Evolutionary conservation across 1,140 invertebrate species (phyloP), one percentile per base, ranked within the genome.

Genomic region (Mamestra configurata): DNA sequence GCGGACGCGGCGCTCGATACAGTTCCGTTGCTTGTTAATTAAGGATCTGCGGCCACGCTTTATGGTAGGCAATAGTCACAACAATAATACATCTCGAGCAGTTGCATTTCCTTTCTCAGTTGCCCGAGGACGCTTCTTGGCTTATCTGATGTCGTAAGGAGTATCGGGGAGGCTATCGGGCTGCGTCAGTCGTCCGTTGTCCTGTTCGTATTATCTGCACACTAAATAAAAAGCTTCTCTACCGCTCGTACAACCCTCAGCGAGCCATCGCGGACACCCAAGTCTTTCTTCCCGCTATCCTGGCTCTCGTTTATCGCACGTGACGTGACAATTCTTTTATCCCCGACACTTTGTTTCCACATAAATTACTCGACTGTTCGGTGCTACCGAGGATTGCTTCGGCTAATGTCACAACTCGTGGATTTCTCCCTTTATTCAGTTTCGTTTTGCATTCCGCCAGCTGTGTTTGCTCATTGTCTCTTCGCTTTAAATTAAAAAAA

Each of bases 391-490:
- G 80, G 75, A 85, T 87, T 82, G 82, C 86, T 85, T 87, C 80
- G 84, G 85, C 81, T 84, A 84, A 83, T 86, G 77, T 85, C 80
- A 84, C 85, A 82, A 76, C 57, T 84, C 72, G 82, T 88, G 83
- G 81, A 84, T 77, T 84, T 86, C 84, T 89, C 82, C 84, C 84
- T 84, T 85, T 84, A 79, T 82, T 89, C 77, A 64, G 78, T 81
- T 86, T 92, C 89, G 90, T 93, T 93, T 94, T 94, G 90, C 91
- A 93, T 93, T 92, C 93, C 87, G 81, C 90, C 92, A 92, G 86
- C 92, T 92, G 92, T 90, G 90, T 93, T 93, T 92, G 92, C 89
- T 94, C 93, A 94, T 93, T 94, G 93, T 94, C 93, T 92, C 88
- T 90, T 86, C 82, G 84, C 70, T 88, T 92, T 93, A 89, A 92